These are phyloP conservation scores for Odontocolon sp. DNA, from an alignment of 2,888 invertebrate genomes.

Conservation along the genomic window DNA sequence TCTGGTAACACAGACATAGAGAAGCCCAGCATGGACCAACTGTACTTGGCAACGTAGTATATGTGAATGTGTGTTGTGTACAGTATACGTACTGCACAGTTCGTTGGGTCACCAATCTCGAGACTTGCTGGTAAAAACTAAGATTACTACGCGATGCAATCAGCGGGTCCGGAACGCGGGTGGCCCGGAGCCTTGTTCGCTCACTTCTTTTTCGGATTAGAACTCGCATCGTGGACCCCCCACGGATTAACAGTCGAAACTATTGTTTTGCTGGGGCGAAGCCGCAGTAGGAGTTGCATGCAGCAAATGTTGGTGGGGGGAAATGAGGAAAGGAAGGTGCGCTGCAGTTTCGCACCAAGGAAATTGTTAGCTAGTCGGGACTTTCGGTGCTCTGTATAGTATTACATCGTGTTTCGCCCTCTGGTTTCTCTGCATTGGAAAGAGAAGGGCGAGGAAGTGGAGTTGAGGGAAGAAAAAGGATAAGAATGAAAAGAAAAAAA, in stretches of 20 bases:
- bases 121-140: conserved; percentile 73
- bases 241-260: conserved; percentile 69
- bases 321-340: background rate
- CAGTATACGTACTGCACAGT: conserved; percentile 11
- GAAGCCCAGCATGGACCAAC: too few species aligned
- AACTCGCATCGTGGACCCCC: conserved; percentile 43
- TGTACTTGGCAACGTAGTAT: too few species aligned
- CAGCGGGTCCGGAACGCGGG: conserved; percentile 62
- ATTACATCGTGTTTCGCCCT: conserved; percentile 8
- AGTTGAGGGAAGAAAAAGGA: conserved; percentile 2
- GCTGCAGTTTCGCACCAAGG: conserved; percentile 20
- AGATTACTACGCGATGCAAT: conserved; percentile 79
- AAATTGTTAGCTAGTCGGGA: conserved; percentile 45
- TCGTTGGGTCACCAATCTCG: conserved; percentile 67
- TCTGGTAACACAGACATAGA: too few species aligned
- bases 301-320: background rate
- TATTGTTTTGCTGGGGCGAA: conserved; percentile 65
- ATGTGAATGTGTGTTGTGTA: too few species aligned
- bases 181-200: background rate
- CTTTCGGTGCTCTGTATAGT: conserved; percentile 5
- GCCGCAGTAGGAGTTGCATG: conserved; percentile 13
- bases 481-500: background rate
- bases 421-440: background rate
- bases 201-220: conserved; percentile 62
- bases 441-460: too few species aligned